Evolutionary conservation across 2,888 invertebrate genomes (phyloP), one percentile per base, ranked within the genome.

Genomic region (Apantesis nais): DNA sequence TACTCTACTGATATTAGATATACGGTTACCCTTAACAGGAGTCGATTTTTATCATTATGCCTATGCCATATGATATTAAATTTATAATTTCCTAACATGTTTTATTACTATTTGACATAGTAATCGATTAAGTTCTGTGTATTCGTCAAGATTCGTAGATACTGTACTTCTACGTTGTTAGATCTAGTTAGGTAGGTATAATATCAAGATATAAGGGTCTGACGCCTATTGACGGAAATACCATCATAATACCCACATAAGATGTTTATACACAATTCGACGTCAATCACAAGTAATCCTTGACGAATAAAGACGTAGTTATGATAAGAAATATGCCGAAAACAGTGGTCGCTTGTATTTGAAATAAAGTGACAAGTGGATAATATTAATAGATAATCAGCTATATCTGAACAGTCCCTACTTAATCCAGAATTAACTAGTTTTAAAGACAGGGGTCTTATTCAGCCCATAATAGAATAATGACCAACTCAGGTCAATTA

Each of bases 271-370:
- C 14, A 31, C 29, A 64, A 44, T 64, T 44, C 48, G 11, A 48
- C 31, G 64, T 64, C 64, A 64, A 64, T 48, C 44, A 41, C 19
- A 62, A 62, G 41, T 48, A 64, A 64, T 44, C 64, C 48, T 11
- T 29, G 2, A n/a, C 22, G 62, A n/a, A 62, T 37, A 62, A 62
- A 62, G 34, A 16, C 37, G 37, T 37, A 37, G 62, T 34, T 62
- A 62, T 37, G 62, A 62, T 62, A 62, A 62, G 62, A 62, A n/a
- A 62, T 22, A 62, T 62, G 37, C 62, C 58, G 25, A 16, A 29
- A 58, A 58, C 58, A 58, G 29, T 58, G 58, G 29, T 58, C 58
- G 58, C 29, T 58, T 58, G 29, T 58, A 29, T 8, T 29, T 39
- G 62, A 62, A 39, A 62, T 37, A 62, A 62, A 37, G 37, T 62